phyloP scores from a whole-genome alignment of 2,888 invertebrate species.

The Trachelus tabidus region DNA sequence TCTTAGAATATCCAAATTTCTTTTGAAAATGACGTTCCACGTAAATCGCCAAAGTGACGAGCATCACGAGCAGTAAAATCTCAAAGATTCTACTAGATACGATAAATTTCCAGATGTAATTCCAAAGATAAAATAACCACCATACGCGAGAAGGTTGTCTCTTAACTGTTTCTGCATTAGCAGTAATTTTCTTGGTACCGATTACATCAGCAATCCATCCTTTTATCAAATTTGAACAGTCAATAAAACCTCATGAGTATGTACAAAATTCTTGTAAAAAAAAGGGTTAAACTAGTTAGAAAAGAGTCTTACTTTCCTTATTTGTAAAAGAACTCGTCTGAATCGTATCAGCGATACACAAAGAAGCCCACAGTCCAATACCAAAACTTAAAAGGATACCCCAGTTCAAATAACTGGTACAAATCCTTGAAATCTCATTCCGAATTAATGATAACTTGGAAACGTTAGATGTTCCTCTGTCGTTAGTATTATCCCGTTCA shows the following conservation, averaged over 20 bases:
- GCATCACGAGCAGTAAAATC: constrained; percentile 18
- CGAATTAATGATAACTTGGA: neutral
- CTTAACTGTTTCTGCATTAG: constrained; percentile 14
- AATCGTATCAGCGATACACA: constrained; percentile 37
- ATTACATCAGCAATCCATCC: constrained; percentile 26
- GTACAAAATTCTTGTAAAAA: neutral
- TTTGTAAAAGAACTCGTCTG: constrained; percentile 24
- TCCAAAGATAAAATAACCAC: constrained; percentile 20
- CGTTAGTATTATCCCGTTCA: neutral
- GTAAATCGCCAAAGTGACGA: constrained; percentile 25
- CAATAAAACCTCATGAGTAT: neutral
- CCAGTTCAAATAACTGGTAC: constrained; percentile 40
- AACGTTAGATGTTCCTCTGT: neutral
- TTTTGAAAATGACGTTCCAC: constrained; percentile 20
- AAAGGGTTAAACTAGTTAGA: neutral
- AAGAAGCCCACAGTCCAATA: constrained; percentile 42
- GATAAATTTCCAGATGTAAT: constrained; percentile 18
- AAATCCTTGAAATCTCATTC: neutral
- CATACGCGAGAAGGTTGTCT: constrained; percentile 9
- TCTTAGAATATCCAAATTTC: neutral
- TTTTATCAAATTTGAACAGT: constrained; percentile 10
- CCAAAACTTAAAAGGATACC: constrained; percentile 40
- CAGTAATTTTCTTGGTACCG: constrained; percentile 20
- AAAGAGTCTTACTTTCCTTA: constrained; percentile 16
- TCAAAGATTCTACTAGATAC: constrained; percentile 20